Conservation (phyloP, 2,888 invertebrate species). For the Dione juno region DNA sequence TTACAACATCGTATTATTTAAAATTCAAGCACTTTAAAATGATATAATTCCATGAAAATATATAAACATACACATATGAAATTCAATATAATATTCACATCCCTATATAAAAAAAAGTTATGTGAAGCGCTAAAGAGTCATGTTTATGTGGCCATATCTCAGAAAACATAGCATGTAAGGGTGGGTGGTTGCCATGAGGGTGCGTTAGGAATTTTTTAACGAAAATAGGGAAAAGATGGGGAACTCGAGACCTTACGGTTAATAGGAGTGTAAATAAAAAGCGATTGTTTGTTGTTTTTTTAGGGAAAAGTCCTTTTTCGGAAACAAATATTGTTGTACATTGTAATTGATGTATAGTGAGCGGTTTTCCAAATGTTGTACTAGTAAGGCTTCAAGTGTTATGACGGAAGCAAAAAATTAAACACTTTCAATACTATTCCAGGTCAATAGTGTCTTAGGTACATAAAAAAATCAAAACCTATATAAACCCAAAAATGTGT, state of each 20-base stretch:
- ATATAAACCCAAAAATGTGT: too few relatives aligned
- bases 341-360: not conserved
- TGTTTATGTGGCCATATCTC: slow-evolving; percentile 48
- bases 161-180: slow-evolving; percentile 46
- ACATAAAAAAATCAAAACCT: too few relatives aligned
- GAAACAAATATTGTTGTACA: not conserved
- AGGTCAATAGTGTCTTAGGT: too few relatives aligned
- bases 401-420: too few relatives aligned
- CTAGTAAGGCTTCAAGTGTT: not conserved
- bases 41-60: not conserved
- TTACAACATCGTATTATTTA: not conserved
- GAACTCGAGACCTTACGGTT: slow-evolving; percentile 40
- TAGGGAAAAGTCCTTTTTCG: not conserved
- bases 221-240: slow-evolving; percentile 40
- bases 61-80: not conserved
- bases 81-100: slow-evolving; percentile 47
- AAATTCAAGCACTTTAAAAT: not conserved
- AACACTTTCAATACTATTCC: too few relatives aligned
- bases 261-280: slow-evolving; percentile 39
- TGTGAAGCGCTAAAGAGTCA: slow-evolving; percentile 42
- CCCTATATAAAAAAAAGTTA: slow-evolving; percentile 45
- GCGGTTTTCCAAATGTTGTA: not conserved
- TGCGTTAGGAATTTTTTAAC: slow-evolving; percentile 41
- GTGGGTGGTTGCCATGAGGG: slow-evolving; percentile 40
- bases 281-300: slow-evolving; percentile 17